Conservation (phyloP, 1,140 invertebrate genomes). For the Elymnias hypermnestra region DNA sequence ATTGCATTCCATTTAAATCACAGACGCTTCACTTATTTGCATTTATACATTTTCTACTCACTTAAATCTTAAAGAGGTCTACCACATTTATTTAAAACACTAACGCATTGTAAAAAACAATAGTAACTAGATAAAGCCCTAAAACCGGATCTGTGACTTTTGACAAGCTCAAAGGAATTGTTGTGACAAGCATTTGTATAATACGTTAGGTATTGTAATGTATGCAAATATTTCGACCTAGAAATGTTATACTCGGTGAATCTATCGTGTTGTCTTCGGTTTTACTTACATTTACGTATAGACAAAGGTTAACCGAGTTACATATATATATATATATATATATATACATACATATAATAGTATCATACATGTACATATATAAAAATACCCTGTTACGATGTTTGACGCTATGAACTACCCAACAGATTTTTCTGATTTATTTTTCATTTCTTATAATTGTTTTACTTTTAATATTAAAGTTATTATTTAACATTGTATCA, state of each 20-base stretch:
- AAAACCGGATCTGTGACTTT: conserved; percentile 4
- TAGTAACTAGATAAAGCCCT: not conserved
- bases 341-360: no score
- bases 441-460: no score
- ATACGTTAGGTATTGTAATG: conserved; percentile 13
- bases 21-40: no score
- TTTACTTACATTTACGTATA: not conserved
- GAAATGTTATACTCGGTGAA: conserved; percentile 11
- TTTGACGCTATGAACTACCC: no score
- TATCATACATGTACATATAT: no score
- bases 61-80: not conserved
- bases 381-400: no score
- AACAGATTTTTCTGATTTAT: no score
- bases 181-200: conserved; percentile 18
- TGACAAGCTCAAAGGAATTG: conserved; percentile 2
- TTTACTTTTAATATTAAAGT: no score
- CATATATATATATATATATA: no score
- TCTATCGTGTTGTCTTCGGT: conserved; percentile 2
- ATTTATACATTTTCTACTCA: not conserved
- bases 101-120: conserved; percentile 10
- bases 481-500: no score
- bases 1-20: no score
- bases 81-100: conserved; percentile 9
- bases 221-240: conserved; percentile 13
- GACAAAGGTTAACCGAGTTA: no score